Conservation (phyloP, 1,140 invertebrate genomes). For the Popillia japonica region DNA sequence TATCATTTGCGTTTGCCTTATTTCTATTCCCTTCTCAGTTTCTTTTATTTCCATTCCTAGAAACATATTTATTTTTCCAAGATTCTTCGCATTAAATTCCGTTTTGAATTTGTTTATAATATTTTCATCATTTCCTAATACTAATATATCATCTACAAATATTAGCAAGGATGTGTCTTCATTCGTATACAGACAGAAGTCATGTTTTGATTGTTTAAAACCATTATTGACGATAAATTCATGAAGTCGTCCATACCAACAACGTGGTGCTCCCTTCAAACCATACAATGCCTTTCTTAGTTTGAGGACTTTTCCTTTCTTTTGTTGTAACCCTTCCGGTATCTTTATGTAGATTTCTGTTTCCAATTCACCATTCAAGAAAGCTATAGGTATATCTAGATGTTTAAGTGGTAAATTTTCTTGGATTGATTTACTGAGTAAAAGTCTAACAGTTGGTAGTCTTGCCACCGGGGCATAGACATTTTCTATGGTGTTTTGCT, state of each 20-base stretch:
- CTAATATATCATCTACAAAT: constrained; percentile 35
- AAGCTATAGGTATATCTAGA: constrained; percentile 50
- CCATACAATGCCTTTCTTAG: constrained; percentile 48
- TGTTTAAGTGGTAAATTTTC: constrained; percentile 46
- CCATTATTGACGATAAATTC: constrained; percentile 38
- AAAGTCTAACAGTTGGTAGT: constrained; percentile 46
- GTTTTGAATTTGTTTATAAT: constrained; percentile 9
- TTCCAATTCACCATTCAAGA: constrained; percentile 48
- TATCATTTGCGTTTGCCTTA: constrained; percentile 4
- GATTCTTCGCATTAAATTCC: not conserved
- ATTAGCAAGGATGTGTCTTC: constrained; percentile 45
- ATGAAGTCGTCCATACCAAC: too few species aligned
- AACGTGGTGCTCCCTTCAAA: constrained; percentile 45
- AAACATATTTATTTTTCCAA: constrained; percentile 29
- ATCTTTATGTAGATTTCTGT: constrained; percentile 50
- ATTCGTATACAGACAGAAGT: constrained; percentile 32
- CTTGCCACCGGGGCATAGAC: constrained; percentile 52
- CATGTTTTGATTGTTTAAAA: too few species aligned
- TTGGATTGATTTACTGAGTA: constrained; percentile 46
- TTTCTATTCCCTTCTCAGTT: too few species aligned
- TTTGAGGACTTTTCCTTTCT: constrained; percentile 43
- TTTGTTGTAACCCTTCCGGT: constrained; percentile 46
- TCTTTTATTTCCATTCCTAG: constrained; percentile 14
- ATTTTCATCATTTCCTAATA: constrained; percentile 10
- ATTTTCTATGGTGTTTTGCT: constrained; percentile 47